Conservation (phyloP, 2,797 vertebrate species). For the Arctocebus calabarensis region DNA sequence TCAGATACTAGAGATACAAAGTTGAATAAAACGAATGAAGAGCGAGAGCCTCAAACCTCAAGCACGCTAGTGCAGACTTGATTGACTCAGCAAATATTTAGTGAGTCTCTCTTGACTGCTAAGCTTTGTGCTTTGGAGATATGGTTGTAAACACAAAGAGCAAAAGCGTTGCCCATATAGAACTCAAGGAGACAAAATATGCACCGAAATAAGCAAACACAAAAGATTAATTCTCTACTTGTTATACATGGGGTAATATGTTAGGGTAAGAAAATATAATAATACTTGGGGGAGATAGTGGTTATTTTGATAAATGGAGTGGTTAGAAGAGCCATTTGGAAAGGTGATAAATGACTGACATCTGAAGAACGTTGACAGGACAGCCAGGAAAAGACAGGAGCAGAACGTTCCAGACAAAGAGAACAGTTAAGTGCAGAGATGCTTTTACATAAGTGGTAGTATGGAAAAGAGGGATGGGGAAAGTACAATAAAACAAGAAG, state of each 20-base stretch:
- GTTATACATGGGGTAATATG: rapidly evolving
- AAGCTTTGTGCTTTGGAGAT: background rate
- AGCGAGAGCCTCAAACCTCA: rapidly evolving
- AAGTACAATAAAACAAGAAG: rapidly evolving
- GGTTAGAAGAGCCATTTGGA: background rate
- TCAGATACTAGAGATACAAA: background rate
- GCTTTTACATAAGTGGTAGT: rapidly evolving
- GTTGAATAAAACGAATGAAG: background rate
- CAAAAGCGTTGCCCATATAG: no score
- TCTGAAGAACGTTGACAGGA: background rate
- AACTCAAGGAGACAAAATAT: background rate
- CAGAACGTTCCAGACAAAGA: no score
- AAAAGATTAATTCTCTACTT: no score
- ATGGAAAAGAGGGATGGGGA: rapidly evolving
- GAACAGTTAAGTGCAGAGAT: background rate
- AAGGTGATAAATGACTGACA: background rate
- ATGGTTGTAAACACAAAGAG: background rate
- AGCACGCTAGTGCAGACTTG: background rate
- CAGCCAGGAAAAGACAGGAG: rapidly evolving
- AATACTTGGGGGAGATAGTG: no score
- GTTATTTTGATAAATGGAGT: rapidly evolving
- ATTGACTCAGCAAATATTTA: background rate
- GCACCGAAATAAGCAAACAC: background rate
- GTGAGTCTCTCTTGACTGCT: background rate
- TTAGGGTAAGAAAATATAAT: background rate